Base-by-base conservation (phyloP, 2,888 invertebrate genomes). In the Lomographa bimaculata region DNA sequence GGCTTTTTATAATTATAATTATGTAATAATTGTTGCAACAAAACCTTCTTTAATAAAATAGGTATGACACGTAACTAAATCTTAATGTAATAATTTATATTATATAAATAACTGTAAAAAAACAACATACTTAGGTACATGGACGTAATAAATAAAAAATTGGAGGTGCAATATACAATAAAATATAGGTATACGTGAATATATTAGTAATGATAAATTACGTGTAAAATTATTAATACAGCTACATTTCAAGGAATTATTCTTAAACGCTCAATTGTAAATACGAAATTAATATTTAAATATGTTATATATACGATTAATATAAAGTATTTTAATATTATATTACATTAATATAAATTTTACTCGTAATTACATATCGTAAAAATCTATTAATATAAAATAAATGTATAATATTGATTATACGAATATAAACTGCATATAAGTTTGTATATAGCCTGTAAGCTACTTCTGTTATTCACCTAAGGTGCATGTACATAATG, bases 401-500 rank as follows among this genome's bases (percentile, higher is more conserved):
- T 7, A 9, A 8, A 33, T 26, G 16, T 34, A 32, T 24, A 25
- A 36, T 7, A 27, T 19, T 20, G 10, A 7, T n/a, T 33, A 36
- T 36, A 39, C 35, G 8, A 8, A 29, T 27, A 25, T 14, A 30
- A 17, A 3, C 11, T 7, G 5, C 6, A 5, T 9, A 46, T 35
- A 30, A 26, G 21, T 42, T 25, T 54, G 56, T 59, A 57, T 33
- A 57, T 54, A 60, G 53, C 42, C 21, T 37, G 29, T 48, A 54
- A 53, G 43, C 24, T 37, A 43, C 40, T n/a, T n/a, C n/a, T n/a
- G n/a, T n/a, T n/a, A n/a, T n/a, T n/a, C n/a, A n/a, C n/a, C 38
- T 41, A 45, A 32, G 69, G 69, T 71, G 71, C 69, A 63, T 77
- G 75, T 77, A 74, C 61, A 74, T 74, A 74, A 55, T 50, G 40